phyloP scores from a whole-genome alignment of 2,888 invertebrate species.

The Belgica antarctica region DNA sequence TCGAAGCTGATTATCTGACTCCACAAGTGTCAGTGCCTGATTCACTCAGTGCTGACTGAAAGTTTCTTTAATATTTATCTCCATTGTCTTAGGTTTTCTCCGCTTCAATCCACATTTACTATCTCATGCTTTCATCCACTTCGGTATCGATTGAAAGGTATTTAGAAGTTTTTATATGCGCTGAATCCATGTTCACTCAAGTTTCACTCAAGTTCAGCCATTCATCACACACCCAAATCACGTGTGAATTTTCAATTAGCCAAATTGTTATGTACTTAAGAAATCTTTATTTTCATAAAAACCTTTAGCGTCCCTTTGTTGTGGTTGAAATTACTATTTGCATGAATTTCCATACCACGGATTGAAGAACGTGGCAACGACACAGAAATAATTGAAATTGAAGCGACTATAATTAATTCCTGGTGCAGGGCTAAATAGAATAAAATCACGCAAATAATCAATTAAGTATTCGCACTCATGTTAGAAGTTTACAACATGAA shows the following conservation, averaged over 20 bases:
- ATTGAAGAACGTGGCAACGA: neutral
- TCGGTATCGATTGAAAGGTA: too few species aligned
- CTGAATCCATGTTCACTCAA: too few species aligned
- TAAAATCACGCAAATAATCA: conserved; percentile 44
- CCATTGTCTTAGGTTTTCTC: too few species aligned
- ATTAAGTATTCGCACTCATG: conserved; percentile 44
- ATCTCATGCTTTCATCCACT: too few species aligned
- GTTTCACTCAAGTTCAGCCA: neutral
- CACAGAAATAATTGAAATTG: conserved; percentile 40
- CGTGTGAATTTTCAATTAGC: conserved; percentile 40
- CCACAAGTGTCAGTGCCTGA: too few species aligned
- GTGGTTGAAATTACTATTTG: conserved; percentile 1
- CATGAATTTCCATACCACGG: conserved; percentile 20
- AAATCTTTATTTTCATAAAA: conserved; percentile 37
- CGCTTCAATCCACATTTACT: too few species aligned
- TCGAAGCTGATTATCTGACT: too few species aligned
- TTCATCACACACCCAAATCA: conserved; percentile 14
- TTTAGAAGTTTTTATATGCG: too few species aligned
- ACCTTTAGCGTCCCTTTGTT: neutral
- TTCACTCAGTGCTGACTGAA: too few species aligned
- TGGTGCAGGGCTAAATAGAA: conserved; percentile 29
- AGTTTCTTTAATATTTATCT: too few species aligned
- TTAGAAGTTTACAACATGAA: neutral
- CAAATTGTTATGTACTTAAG: conserved; percentile 33
- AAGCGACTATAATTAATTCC: conserved; percentile 43